Conservation (phyloP, 2,113 vertebrate genomes). For the Alaudala cheleensis region DNA sequence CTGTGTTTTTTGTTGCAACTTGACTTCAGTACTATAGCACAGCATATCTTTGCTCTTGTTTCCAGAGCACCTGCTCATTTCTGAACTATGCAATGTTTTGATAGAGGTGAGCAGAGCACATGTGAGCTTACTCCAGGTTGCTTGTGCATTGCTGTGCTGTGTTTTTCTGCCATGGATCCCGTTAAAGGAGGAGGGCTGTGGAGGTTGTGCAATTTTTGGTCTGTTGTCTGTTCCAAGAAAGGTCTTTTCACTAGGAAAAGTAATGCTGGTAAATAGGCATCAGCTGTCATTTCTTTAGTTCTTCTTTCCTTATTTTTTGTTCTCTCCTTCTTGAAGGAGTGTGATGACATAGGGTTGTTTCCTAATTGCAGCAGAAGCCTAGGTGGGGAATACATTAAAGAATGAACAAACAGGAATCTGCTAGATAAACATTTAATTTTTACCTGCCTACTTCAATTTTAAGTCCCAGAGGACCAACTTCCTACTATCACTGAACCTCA, state of each 20-base stretch:
- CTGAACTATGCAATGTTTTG: not conserved
- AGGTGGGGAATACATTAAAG: not conserved
- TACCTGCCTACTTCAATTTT: conserved; percentile 23
- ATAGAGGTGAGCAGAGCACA: not conserved
- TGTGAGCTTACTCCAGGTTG: not conserved
- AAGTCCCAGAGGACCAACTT: conserved; percentile 10
- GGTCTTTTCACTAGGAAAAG: not conserved
- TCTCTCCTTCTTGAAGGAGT: not conserved
- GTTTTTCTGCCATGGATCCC: not conserved
- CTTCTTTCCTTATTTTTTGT: not conserved
- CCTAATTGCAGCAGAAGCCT: not conserved
- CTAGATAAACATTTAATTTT: conserved; percentile 65
- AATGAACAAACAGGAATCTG: conserved; percentile 26
- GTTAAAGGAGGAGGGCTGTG: not conserved
- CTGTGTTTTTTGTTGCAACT: not conserved
- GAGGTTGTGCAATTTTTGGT: not conserved
- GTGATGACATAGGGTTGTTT: not conserved
- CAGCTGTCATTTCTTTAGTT: not conserved
- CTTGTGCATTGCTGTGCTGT: not conserved
- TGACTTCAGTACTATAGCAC: not conserved
- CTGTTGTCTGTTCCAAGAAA: not conserved
- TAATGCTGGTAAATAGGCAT: not conserved
- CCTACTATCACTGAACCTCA: conserved; percentile 22
- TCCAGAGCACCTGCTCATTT: not conserved
- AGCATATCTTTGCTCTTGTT: not conserved